phyloP scores from a whole-genome alignment of 1,140 invertebrate genomes.

The Habropoda laboriosa region DNA sequence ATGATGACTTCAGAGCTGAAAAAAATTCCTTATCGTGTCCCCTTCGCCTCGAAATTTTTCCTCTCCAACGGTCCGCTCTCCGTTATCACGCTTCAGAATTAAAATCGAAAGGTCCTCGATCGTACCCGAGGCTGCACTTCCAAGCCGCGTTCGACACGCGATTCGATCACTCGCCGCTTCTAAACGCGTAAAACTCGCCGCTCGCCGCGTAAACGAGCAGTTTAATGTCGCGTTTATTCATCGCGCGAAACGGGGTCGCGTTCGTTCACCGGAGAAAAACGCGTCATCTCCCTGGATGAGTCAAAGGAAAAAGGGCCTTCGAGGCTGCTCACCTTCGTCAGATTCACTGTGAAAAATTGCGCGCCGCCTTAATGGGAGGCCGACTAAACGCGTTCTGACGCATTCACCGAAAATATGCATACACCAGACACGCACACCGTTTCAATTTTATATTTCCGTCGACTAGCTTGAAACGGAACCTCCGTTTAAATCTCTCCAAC shows the following conservation, averaged over 20 bases:
- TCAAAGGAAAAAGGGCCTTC: constrained; percentile 51
- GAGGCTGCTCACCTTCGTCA: constrained; percentile 12
- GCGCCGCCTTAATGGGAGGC: constrained; percentile 21
- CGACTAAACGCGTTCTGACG: neutral
- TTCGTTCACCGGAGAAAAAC: constrained; percentile 12
- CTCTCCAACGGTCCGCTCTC: too few relatives aligned
- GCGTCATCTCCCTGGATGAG: constrained; percentile 48
- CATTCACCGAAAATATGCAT: constrained; percentile 36
- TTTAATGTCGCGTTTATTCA: constrained; percentile 42
- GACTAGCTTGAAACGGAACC: neutral
- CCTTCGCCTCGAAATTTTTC: too few relatives aligned
- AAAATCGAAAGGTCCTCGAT: neutral
- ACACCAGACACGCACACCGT: neutral
- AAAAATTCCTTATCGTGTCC: too few relatives aligned
- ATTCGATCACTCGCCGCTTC: constrained; percentile 26
- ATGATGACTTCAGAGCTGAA: too few relatives aligned
- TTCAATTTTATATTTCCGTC: neutral
- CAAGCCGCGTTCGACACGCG: neutral
- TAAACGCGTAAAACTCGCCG: neutral
- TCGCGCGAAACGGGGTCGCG: constrained; percentile 43
- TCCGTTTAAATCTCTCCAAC: neutral
- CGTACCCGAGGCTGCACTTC: constrained; percentile 1
- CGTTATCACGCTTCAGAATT: too few relatives aligned
- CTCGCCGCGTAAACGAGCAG: constrained; percentile 34
- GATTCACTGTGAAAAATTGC: constrained; percentile 20